Conservation (phyloP, 2,888 invertebrate genomes). For the Callyntrura sp. region DNA sequence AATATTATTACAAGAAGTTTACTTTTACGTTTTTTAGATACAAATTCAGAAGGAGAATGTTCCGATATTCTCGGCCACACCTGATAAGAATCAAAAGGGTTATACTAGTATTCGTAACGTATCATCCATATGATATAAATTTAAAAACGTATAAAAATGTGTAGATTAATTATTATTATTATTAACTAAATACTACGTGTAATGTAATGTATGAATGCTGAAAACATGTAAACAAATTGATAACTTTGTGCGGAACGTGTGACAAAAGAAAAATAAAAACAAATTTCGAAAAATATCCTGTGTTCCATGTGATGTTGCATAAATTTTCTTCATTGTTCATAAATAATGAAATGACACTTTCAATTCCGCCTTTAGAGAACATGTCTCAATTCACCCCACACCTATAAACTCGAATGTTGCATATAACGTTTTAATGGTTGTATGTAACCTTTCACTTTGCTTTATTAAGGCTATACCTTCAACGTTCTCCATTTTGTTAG, state of each 20-base stretch:
- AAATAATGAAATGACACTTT: too few relatives aligned
- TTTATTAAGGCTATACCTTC: too few relatives aligned
- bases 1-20: constrained; percentile 3
- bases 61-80: constrained; percentile 44
- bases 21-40: too few relatives aligned
- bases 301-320: too few relatives aligned
- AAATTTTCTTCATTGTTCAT: too few relatives aligned
- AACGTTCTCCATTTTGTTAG: too few relatives aligned
- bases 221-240: neutral
- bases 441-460: too few relatives aligned
- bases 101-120: constrained; percentile 50
- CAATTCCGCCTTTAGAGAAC: too few relatives aligned
- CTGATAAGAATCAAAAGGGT: constrained; percentile 45
- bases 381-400: too few relatives aligned
- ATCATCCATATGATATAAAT: neutral
- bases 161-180: constrained; percentile 5
- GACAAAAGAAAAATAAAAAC: neutral
- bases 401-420: too few relatives aligned
- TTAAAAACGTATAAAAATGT: constrained; percentile 12
- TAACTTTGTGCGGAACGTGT: neutral
- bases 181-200: constrained; percentile 1
- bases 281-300: constrained; percentile 36
- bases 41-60: constrained; percentile 39
- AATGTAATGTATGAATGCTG: constrained; percentile 16
- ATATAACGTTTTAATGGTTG: too few relatives aligned